Conservation (phyloP, 1,140 invertebrate genomes). For the Frieseomelitta varia region DNA sequence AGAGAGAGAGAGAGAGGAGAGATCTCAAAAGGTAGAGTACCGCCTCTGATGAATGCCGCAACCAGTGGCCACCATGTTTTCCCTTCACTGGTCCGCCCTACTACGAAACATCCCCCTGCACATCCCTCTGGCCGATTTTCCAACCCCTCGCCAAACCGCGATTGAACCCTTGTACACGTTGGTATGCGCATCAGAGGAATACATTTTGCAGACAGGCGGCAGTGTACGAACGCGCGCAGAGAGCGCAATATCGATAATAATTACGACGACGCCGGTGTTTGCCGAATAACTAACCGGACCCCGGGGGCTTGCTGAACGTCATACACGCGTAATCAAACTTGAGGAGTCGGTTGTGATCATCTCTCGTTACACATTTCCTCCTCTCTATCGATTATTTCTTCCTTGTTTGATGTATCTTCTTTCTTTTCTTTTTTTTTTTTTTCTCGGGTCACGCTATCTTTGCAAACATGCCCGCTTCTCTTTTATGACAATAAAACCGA, state of each 20-base stretch:
- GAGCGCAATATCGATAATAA: constrained; percentile 48
- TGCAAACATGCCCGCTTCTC: too few relatives aligned
- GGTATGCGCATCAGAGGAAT: constrained; percentile 50
- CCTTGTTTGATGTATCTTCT: background rate
- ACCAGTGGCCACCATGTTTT: constrained; percentile 75
- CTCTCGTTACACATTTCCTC: background rate
- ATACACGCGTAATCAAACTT: constrained; percentile 11
- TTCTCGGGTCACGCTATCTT: too few relatives aligned
- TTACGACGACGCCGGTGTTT: constrained; percentile 15
- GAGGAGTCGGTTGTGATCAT: background rate
- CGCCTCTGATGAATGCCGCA: constrained; percentile 78
- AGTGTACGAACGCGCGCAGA: constrained; percentile 2
- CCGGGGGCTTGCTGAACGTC: background rate
- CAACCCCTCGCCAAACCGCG: constrained; percentile 68
- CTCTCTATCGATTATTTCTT: too few relatives aligned
- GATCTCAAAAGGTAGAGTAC: constrained; percentile 70
- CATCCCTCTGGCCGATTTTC: constrained; percentile 64
- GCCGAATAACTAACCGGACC: background rate
- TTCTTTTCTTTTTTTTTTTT: too few relatives aligned
- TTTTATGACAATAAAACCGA: too few relatives aligned
- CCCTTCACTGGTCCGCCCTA: constrained; percentile 66
- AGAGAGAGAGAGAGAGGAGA: constrained; percentile 60
- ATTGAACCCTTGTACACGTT: constrained; percentile 66
- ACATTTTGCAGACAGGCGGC: constrained; percentile 32
- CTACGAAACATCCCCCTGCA: constrained; percentile 63